Conservation (phyloP, 2,888 invertebrate species). For the Leptinotarsa haldemani region DNA sequence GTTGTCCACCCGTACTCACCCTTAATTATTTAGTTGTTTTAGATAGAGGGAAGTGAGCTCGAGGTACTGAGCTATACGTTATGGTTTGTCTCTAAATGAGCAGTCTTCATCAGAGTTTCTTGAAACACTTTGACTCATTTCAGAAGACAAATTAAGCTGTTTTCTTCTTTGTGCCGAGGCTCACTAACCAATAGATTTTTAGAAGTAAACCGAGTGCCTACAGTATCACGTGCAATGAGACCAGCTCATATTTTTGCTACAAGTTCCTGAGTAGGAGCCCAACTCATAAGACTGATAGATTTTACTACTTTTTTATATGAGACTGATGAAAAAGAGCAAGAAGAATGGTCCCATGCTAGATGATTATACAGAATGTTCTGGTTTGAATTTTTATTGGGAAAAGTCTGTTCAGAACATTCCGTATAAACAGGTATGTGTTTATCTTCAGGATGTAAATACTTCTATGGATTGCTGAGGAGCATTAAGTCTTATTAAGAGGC, state of each 20-base stretch:
- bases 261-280: conserved; percentile 61
- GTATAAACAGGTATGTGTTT: conserved; percentile 56
- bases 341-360: conserved; percentile 34
- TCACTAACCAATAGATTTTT: conserved; percentile 14
- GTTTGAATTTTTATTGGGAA: conserved; percentile 28
- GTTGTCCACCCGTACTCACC: conserved; percentile 64
- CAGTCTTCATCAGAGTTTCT: background rate
- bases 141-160: background rate
- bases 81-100: background rate
- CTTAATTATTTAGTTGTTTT: conserved; percentile 37
- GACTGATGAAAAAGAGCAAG: conserved; percentile 55
- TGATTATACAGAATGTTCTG: conserved; percentile 25
- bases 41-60: conserved; percentile 29
- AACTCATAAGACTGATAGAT: conserved; percentile 66
- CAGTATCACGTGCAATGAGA: conserved; percentile 53
- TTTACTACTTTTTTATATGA: conserved; percentile 58
- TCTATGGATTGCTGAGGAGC: conserved; percentile 60
- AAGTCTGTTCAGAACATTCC: background rate
- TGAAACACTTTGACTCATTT: no score
- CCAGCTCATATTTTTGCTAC: conserved; percentile 60
- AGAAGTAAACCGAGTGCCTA: conserved; percentile 60
- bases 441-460: conserved; percentile 62
- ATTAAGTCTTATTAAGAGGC: conserved; percentile 61
- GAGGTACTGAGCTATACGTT: background rate
- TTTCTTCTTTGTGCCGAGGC: background rate